Evolutionary conservation across 2,797 vertebrate genomes (phyloP).

Genomic region (Gymnocypris eckloni): DNA sequence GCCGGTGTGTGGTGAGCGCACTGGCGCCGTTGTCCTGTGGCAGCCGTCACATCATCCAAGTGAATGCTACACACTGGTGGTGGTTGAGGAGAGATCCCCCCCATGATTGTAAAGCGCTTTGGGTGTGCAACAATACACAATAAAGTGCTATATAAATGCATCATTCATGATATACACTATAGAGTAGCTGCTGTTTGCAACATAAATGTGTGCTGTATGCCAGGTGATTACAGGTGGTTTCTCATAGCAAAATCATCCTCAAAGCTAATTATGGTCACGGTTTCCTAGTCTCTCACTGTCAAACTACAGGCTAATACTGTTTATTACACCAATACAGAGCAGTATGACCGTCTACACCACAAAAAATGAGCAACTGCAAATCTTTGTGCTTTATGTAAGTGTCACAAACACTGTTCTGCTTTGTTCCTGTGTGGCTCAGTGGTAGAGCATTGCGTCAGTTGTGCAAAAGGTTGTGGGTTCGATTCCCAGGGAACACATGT

Average conservation of each 20-base stretch:
- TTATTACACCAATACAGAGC: not conserved
- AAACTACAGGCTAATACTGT: not conserved
- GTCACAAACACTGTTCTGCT: conserved; percentile 5
- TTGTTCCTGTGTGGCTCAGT: not conserved
- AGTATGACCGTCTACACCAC: not conserved
- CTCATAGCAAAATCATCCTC: not conserved
- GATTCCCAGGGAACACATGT: too few species aligned
- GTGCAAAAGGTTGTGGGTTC: too few species aligned
- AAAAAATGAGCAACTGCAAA: conserved; percentile 2
- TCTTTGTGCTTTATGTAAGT: conserved; percentile 3
- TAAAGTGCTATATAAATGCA: too few species aligned
- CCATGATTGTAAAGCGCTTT: too few species aligned
- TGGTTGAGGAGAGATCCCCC: too few species aligned
- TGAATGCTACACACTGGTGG: too few species aligned
- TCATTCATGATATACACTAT: too few species aligned
- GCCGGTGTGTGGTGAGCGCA: too few species aligned
- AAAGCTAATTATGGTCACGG: not conserved
- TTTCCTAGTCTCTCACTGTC: not conserved
- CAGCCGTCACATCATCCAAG: too few species aligned
- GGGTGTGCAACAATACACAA: too few species aligned
- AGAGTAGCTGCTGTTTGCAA: not conserved
- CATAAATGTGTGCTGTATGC: not conserved
- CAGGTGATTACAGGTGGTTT: not conserved
- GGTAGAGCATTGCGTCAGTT: too few species aligned
- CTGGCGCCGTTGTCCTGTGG: too few species aligned